Evolutionary conservation across 2,797 vertebrate genomes (phyloP).

Genomic region (Gymnoscopelus microlampas): DNA sequence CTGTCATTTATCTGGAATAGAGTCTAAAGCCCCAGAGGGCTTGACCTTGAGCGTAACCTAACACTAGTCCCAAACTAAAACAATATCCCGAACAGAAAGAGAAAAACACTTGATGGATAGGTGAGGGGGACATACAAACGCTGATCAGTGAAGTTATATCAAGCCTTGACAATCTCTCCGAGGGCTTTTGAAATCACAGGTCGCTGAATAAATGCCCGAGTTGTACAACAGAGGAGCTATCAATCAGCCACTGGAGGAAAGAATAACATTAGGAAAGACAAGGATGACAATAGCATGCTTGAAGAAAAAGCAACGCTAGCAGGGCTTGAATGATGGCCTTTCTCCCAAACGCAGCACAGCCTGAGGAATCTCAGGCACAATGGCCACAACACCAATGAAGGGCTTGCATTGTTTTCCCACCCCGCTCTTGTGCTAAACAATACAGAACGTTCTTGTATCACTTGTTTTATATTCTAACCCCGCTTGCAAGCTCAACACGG

Average conservation of each 20-base stretch:
- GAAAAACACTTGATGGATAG: constrained; percentile 19
- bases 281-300: constrained; percentile 61
- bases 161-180: neutral
- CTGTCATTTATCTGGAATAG: constrained; percentile 4
- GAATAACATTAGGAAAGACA: constrained; percentile 26
- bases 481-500: constrained; percentile 50
- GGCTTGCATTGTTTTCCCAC: constrained; percentile 56
- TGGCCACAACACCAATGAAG: constrained; percentile 63
- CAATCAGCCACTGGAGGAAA: constrained; percentile 37
- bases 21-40: neutral
- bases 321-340: constrained; percentile 67
- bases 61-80: constrained; percentile 14
- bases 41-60: constrained; percentile 42
- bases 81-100: constrained; percentile 41
- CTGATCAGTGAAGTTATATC: neutral
- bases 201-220: constrained; percentile 23
- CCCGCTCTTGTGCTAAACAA: constrained; percentile 55
- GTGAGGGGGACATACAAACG: constrained; percentile 9
- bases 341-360: constrained; percentile 52
- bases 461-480: constrained; percentile 51
- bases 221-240: constrained; percentile 17
- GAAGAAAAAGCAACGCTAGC: constrained; percentile 36
- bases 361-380: constrained; percentile 65
- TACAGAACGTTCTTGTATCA: constrained; percentile 58
- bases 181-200: constrained; percentile 4